Percentiles rank a stretch among this genome's conserved stretches.
Evolutionary conservation across 2,113 vertebrate genomes (phyloP).

Genomic region (Salvelinus namaycush): DNA sequence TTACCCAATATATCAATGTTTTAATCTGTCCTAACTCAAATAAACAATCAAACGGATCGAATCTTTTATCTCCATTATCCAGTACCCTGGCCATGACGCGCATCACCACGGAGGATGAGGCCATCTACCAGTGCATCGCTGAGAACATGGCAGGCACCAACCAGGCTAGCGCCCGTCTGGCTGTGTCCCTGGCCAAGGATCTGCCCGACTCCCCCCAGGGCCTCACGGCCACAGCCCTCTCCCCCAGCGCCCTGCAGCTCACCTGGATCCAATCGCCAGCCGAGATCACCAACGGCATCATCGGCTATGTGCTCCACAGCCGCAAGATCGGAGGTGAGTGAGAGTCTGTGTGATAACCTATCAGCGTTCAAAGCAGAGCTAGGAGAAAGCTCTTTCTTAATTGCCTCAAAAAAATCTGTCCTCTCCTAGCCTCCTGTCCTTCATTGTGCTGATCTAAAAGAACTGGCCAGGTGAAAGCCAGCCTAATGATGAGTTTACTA

Average conservation of each 20-base stretch:
- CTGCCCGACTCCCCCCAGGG: conserved; percentile 59
- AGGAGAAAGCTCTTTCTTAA: too few species aligned
- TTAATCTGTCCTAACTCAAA: too few species aligned
- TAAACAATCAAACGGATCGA: too few species aligned
- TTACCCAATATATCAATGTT: too few species aligned
- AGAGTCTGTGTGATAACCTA: too few species aligned
- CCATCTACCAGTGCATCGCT: conserved; percentile 77
- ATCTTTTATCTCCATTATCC: not conserved
- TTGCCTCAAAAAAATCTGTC: too few species aligned
- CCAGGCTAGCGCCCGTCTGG: conserved; percentile 77
- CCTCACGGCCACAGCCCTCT: conserved; percentile 53
- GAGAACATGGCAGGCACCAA: conserved; percentile 75
- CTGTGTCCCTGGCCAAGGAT: conserved; percentile 60
- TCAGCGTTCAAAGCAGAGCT: too few species aligned
- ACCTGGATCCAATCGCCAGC: conserved; percentile 59
- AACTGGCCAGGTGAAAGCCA: too few species aligned
- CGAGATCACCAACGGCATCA: conserved; percentile 54
- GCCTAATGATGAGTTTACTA: too few species aligned
- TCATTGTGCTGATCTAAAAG: too few species aligned
- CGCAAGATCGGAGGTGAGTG: conserved; percentile 66
- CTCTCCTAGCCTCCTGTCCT: too few species aligned
- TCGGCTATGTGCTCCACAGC: conserved; percentile 75
- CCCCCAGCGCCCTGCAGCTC: conserved; percentile 57
- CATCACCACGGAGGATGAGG: conserved; percentile 64
- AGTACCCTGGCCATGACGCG: conserved; percentile 74